Conservation (phyloP, 1,140 invertebrate species). For the Arctopsyche grandis region DNA sequence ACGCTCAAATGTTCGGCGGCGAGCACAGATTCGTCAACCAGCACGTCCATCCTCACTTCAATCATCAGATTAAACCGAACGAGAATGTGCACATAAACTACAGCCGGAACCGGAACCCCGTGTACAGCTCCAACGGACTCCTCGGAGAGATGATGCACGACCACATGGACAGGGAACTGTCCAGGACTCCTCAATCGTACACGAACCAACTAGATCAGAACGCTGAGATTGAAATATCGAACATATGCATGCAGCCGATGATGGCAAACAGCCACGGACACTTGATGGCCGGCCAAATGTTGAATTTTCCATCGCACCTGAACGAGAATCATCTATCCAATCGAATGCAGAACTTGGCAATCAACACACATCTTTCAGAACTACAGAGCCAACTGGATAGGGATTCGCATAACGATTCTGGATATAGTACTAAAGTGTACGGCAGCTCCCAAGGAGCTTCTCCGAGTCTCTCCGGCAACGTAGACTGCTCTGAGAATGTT, state of each 20-base stretch:
- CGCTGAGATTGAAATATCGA: constrained; percentile 64
- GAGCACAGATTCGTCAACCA: constrained; percentile 42
- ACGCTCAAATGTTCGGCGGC: constrained; percentile 50
- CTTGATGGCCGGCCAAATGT: constrained; percentile 45
- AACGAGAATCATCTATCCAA: constrained; percentile 61
- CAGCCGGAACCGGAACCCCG: constrained; percentile 61
- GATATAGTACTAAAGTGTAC: constrained; percentile 81
- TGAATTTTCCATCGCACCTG: constrained; percentile 20
- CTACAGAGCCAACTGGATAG: constrained; percentile 67
- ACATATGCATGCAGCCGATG: constrained; percentile 61
- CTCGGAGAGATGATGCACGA: constrained; percentile 67
- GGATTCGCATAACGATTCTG: constrained; percentile 81
- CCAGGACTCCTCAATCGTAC: constrained; percentile 63
- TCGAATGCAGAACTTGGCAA: constrained; percentile 63
- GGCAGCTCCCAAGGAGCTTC: constrained; percentile 81
- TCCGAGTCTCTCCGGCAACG: constrained; percentile 75
- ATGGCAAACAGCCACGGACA: constrained; percentile 57
- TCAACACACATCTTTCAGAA: constrained; percentile 65
- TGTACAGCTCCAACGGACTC: constrained; percentile 61
- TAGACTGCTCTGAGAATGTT: constrained; percentile 60
- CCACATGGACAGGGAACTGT: constrained; percentile 64
- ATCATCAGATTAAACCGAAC: constrained; percentile 27
- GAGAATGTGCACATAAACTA: constrained; percentile 57
- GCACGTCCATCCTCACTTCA: constrained; percentile 49
- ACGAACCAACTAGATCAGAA: constrained; percentile 63